These are phyloP conservation scores for Melanostoma mellinum DNA, from an alignment of 2,888 invertebrate species.

Conservation along the genomic window DNA sequence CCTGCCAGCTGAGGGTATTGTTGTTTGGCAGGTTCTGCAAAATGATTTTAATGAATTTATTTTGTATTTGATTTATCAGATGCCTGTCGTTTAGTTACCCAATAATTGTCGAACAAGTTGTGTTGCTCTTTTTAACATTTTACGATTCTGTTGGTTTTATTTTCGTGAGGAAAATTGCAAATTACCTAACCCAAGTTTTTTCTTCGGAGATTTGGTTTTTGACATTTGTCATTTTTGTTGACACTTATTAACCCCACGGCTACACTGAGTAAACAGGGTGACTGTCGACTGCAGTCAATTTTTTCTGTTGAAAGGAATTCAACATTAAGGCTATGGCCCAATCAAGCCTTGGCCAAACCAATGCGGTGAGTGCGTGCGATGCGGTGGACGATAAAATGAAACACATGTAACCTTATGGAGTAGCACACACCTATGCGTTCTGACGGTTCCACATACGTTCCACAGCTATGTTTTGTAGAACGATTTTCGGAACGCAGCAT, in stretches of 20 bases:
- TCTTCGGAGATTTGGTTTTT: neutral
- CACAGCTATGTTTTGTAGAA: too few relatives aligned
- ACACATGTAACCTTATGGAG: too few relatives aligned
- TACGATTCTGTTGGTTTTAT: neutral
- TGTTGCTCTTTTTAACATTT: constrained; percentile 44
- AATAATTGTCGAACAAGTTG: constrained; percentile 37
- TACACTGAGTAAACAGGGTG: too few relatives aligned
- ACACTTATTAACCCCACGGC: neutral
- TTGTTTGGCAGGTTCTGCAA: constrained; percentile 30
- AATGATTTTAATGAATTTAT: neutral
- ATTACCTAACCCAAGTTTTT: constrained; percentile 61
- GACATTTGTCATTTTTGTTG: constrained; percentile 6
- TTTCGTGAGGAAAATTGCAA: constrained; percentile 8
- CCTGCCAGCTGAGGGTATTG: constrained; percentile 81
- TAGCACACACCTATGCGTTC: too few relatives aligned
- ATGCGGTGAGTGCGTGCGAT: too few relatives aligned
- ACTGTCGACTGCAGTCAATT: too few relatives aligned
- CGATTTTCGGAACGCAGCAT: too few relatives aligned
- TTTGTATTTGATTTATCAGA: neutral
- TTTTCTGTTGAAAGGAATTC: too few relatives aligned
- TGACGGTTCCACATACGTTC: too few relatives aligned
- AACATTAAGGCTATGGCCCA: too few relatives aligned
- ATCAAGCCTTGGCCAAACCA: too few relatives aligned
- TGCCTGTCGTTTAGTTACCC: constrained; percentile 12
- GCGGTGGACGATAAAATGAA: too few relatives aligned